These are phyloP conservation scores for Acrobasis suavella DNA, from an alignment of 2,888 invertebrate genomes.

Conservation along the genomic window DNA sequence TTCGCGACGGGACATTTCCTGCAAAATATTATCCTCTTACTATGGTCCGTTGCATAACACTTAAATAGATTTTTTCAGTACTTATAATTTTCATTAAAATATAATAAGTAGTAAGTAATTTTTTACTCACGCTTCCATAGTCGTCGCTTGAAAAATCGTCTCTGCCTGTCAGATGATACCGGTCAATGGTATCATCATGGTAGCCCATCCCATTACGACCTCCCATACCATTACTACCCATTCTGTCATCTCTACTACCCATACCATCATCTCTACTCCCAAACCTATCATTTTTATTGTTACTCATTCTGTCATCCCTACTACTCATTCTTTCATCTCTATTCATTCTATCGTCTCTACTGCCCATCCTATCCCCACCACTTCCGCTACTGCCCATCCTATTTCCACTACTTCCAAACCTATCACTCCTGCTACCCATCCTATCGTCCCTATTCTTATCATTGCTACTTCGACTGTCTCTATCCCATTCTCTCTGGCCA, in stretches of 20 bases:
- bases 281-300: conserved; percentile 33
- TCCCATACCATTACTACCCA: conserved; percentile 35
- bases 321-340: conserved; percentile 38
- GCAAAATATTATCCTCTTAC: conserved; percentile 22
- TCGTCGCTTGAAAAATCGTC: conserved; percentile 52
- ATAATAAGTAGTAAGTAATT: background rate
- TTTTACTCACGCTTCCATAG: conserved; percentile 56
- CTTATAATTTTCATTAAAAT: conserved; percentile 12
- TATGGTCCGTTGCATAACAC: too few species aligned
- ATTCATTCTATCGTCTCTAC: conserved; percentile 40
- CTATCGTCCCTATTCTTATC: conserved; percentile 40
- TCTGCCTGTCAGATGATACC: conserved; percentile 43
- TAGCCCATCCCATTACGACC: conserved; percentile 26
- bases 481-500: conserved; percentile 49
- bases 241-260: conserved; percentile 39
- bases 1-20: conserved; percentile 49
- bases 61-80: too few species aligned
- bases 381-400: conserved; percentile 36
- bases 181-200: conserved; percentile 35
- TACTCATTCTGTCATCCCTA: conserved; percentile 37
- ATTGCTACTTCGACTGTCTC: conserved; percentile 34
- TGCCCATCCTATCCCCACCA: conserved; percentile 38
- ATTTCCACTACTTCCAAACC: conserved; percentile 37
- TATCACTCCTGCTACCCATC: conserved; percentile 34
- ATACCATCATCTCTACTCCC: conserved; percentile 30